Evolutionary conservation across 2,113 vertebrate species (phyloP).

Genomic region (Limnothrissa miodon): DNA sequence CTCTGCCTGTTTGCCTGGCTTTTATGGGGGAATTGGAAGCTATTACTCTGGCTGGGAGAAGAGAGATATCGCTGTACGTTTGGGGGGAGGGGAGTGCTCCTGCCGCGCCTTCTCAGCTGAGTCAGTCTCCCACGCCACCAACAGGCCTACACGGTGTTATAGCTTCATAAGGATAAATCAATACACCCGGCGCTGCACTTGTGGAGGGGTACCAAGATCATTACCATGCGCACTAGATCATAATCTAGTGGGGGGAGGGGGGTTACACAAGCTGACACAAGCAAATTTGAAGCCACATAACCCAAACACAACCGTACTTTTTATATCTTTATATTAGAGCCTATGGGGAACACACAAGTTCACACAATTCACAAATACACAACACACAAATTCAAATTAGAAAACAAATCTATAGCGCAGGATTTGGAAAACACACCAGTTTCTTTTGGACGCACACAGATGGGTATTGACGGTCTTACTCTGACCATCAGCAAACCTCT

Average conservation of each 20-base stretch:
- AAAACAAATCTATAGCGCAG: not conserved
- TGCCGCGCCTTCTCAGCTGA: slow-evolving; percentile 13
- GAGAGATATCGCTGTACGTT: not conserved
- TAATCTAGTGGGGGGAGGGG: not conserved
- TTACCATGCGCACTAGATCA: not conserved
- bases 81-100: not conserved
- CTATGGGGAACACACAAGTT: no score
- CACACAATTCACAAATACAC: no score
- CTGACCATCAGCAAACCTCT: not conserved
- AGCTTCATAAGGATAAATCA: slow-evolving; percentile 20
- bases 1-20: not conserved
- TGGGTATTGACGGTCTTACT: not conserved
- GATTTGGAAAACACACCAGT: not conserved
- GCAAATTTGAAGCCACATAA: not conserved
- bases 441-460: not conserved
- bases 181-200: not conserved
- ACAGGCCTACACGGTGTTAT: not conserved
- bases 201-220: not conserved
- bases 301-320: not conserved
- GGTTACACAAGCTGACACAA: slow-evolving; percentile 17
- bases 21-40: slow-evolving; percentile 12
- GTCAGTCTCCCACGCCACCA: slow-evolving; percentile 8
- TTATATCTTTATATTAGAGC: no score
- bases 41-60: slow-evolving; percentile 1
- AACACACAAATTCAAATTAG: not conserved